Base-by-base conservation (phyloP, 2,888 invertebrate species). In the Pinctada fucata region DNA sequence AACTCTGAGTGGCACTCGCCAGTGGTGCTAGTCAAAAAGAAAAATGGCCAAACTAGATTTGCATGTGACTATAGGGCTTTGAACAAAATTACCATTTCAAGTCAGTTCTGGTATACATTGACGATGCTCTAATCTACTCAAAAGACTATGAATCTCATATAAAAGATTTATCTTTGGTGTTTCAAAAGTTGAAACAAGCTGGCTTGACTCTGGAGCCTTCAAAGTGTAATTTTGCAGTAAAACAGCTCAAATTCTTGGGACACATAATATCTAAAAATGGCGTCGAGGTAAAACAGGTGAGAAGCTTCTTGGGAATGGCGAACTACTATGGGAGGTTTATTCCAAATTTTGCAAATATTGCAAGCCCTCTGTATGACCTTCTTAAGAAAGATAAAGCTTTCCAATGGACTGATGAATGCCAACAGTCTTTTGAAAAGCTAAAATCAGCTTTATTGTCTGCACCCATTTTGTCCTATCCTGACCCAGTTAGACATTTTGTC, bases 341-440 rank as follows among this genome's bases (percentile, higher is more conserved):
- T 2, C 78, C 75, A 64, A 68, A 77, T n/a, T 83, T 75, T 71
- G 50, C 79, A 0, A 78, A 77, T 66, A 84, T 82, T 13, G 79
- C 81, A 63, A 52, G 66, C 49, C 83, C 83, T 31, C 75, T 84
- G 8, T 87, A 92, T 79, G 58, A 75, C 0, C 77, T 91, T 10
- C 79, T 90, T 45, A 85, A 85, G 76, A 89, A 87, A 74, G 84
- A 88, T 13, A n/a, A 49, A 8, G 13, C 50, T 5, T 58, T 73
- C 49, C 47, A 69, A 58, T 85, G 84, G 85, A 78, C 80, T 16
- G 16, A 67, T 3, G 71, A 82, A 13, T 83, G 83, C 71, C 81
- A 84, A 71, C 63, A 51, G 49, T 69, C 84, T 3, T 83, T 84
- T 77, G 79, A 79, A 31, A 52, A 78, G 5, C 83, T 91, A 50